Percentiles rank a stretch among this genome's conserved stretches.
Evolutionary conservation across 1,140 invertebrate species (phyloP).

Genomic region (Drosophila tsacasi): DNA sequence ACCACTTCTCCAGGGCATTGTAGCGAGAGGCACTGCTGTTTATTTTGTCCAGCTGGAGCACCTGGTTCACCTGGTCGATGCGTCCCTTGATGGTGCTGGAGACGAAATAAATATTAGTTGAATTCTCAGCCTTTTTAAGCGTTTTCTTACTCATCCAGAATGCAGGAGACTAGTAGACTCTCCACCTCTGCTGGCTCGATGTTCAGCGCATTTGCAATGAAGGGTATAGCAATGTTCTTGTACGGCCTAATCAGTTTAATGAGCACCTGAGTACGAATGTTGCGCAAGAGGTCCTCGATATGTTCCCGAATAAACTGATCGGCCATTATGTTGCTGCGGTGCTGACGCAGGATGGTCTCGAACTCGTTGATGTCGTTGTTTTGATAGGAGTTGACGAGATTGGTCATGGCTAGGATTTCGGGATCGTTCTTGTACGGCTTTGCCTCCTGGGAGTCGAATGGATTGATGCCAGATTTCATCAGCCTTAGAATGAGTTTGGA

Average conservation of each 20-base stretch:
- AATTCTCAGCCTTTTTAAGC: slow-evolving; percentile 29
- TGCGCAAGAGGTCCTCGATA: slow-evolving; percentile 98
- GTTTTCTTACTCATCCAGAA: slow-evolving; percentile 94
- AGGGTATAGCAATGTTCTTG: slow-evolving; percentile 98
- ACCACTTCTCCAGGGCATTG: slow-evolving; percentile 98
- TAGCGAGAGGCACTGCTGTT: slow-evolving; percentile 94
- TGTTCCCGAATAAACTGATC: slow-evolving; percentile 99
- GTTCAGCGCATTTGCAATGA: slow-evolving; percentile 98
- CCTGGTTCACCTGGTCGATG: slow-evolving; percentile 98
- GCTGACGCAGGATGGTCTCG: slow-evolving; percentile 97
- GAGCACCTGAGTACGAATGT: slow-evolving; percentile 99
- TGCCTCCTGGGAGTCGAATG: slow-evolving; percentile 99
- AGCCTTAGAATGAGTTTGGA: slow-evolving; percentile 87
- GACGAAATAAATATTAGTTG: slow-evolving; percentile 6
- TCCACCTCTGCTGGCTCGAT: slow-evolving; percentile 98
- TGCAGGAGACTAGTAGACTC: slow-evolving; percentile 98
- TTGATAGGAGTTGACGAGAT: slow-evolving; percentile 99
- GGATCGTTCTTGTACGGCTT: slow-evolving; percentile 99
- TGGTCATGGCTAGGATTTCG: slow-evolving; percentile 99
- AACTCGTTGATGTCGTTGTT: slow-evolving; percentile 99
- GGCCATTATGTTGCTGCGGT: slow-evolving; percentile 99
- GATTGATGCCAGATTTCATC: slow-evolving; percentile 99
- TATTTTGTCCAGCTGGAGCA: slow-evolving; percentile 94
- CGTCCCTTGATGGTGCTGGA: slow-evolving; percentile 96
- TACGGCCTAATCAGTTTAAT: slow-evolving; percentile 99